These are phyloP conservation scores for Ormyrus thymus DNA, from an alignment of 2,888 invertebrate species.

Conservation along the genomic window DNA sequence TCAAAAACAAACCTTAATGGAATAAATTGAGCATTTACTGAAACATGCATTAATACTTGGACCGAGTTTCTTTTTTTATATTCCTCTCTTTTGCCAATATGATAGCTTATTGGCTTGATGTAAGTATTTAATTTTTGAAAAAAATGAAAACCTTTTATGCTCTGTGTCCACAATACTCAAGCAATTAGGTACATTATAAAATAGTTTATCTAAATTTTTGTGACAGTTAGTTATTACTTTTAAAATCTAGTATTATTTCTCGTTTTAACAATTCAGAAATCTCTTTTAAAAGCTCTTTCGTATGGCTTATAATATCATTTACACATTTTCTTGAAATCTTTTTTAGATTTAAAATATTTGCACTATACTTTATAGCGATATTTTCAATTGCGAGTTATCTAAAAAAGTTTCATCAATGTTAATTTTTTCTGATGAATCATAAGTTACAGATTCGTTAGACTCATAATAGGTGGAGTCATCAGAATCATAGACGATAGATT, in stretches of 20 bases:
- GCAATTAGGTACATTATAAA: not conserved
- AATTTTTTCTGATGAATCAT: not conserved
- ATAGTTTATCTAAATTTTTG: not conserved
- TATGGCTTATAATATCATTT: not conserved
- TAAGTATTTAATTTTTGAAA: not conserved
- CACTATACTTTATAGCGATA: not conserved
- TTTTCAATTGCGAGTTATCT: not conserved
- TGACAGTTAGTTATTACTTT: not conserved
- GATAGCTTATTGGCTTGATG: not conserved
- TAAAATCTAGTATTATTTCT: not conserved
- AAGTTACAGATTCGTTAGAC: slow-evolving; percentile 2
- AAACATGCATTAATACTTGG: not conserved
- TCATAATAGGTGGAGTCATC: too few species aligned
- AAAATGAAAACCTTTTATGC: not conserved
- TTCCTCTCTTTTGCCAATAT: not conserved
- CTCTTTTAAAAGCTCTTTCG: not conserved
- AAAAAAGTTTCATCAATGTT: not conserved
- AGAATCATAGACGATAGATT: too few species aligned
- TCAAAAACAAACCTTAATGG: too few species aligned
- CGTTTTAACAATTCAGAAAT: not conserved
- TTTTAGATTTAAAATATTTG: not conserved
- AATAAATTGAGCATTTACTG: not conserved
- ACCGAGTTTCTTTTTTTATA: slow-evolving; percentile 3
- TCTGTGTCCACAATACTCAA: not conserved
- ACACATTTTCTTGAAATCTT: not conserved